Evolutionary conservation across 2,113 vertebrate species (phyloP).

Genomic region (Pangasianodon gigas): DNA sequence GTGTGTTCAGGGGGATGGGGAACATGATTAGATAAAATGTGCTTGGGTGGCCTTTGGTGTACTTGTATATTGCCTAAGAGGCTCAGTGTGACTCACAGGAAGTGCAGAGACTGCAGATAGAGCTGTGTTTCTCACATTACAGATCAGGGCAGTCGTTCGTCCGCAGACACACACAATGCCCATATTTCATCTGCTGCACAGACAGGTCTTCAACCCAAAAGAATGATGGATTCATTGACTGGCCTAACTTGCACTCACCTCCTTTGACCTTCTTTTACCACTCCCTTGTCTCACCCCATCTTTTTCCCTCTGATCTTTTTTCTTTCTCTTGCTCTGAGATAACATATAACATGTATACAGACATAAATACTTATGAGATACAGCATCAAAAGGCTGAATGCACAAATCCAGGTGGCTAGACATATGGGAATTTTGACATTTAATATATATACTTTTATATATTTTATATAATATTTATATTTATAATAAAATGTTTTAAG

Average conservation of each 20-base stretch:
- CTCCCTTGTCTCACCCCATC: not conserved
- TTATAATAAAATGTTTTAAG: not conserved
- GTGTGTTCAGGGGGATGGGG: not conserved
- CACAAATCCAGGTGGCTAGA: not conserved
- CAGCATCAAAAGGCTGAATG: not conserved
- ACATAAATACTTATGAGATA: not conserved
- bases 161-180: conserved; percentile 13
- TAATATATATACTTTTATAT: not conserved
- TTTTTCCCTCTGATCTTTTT: conserved; percentile 15
- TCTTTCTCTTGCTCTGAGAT: not conserved
- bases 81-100: conserved; percentile 36
- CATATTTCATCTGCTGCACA: conserved; percentile 35
- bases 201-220: conserved; percentile 11
- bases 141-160: not conserved
- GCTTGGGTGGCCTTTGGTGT: not conserved
- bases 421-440: not conserved
- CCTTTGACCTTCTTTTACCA: conserved; percentile 8
- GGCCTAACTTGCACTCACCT: conserved; percentile 3
- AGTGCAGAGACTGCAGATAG: conserved; percentile 27
- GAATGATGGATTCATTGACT: conserved; percentile 32
- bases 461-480: not conserved
- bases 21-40: not conserved
- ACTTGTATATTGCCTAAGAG: conserved; percentile 11
- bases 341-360: not conserved
- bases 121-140: conserved; percentile 45